Evolutionary conservation across 1,140 invertebrate species (phyloP).

Genomic region (Frieseomelitta varia): DNA sequence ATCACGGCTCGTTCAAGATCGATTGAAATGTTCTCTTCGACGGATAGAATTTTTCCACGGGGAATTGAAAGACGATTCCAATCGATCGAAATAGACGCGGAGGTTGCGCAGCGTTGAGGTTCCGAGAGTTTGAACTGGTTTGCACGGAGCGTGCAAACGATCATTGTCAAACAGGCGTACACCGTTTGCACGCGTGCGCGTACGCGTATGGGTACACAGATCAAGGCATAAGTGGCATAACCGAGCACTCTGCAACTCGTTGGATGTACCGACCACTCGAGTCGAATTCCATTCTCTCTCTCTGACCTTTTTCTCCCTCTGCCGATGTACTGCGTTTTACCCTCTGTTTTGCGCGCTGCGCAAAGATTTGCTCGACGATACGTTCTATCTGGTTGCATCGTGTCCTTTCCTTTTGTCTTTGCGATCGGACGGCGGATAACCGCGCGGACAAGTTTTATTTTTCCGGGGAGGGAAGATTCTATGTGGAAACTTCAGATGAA

Average conservation of each 20-base stretch:
- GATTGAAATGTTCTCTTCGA: no score
- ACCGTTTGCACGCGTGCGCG: neutral
- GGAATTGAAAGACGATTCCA: no score
- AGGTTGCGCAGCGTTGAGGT: neutral
- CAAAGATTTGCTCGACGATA: slow-evolving; percentile 76
- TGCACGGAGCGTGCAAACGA: slow-evolving; percentile 14
- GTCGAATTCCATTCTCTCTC: slow-evolving; percentile 48
- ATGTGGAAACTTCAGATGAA: no score
- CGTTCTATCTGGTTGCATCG: slow-evolving; percentile 57
- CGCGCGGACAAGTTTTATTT: no score
- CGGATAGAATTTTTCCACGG: no score
- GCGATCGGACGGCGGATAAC: no score
- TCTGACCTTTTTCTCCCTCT: slow-evolving; percentile 42
- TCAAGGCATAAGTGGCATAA: slow-evolving; percentile 51
- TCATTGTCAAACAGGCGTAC: slow-evolving; percentile 3
- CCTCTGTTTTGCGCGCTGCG: slow-evolving; percentile 46
- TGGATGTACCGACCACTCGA: slow-evolving; percentile 52
- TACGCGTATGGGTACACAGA: slow-evolving; percentile 19
- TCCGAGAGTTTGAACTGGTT: neutral
- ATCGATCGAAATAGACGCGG: neutral
- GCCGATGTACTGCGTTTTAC: slow-evolving; percentile 16
- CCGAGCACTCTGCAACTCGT: slow-evolving; percentile 53
- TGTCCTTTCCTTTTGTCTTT: no score
- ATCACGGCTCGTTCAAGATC: no score
- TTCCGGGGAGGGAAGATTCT: no score